Evolutionary conservation across 2,113 vertebrate genomes (phyloP), one percentile per base, ranked within the genome.

Genomic region (Thamnophis sirtalis): DNA sequence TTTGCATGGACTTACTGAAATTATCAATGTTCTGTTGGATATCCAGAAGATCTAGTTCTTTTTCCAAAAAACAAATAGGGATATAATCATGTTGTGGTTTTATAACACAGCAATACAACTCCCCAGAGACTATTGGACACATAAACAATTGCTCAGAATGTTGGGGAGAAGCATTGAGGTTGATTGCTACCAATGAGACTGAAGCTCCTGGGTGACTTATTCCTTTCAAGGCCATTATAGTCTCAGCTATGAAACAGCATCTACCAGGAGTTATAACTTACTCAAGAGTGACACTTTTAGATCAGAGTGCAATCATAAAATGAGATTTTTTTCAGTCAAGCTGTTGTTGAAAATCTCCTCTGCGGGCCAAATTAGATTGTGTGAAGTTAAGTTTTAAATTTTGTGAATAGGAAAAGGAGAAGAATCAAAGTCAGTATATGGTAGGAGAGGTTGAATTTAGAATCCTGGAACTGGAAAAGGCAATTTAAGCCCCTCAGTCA

Each of bases 71-170:
- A 56, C 49, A 85, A 89, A 38, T 58, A 87, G 93, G 90, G 5
- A 21, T 21, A 38, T 17, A 8, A 60, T 56, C 54, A 88, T 63
- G 3, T 55, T 89, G 87, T 68, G 38, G 10, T 94, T 95, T 93
- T 93, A 93, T 94, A 92, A 50, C 1, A 88, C 53, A 92, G 43
- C 63, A 55, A 55, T 90, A 17, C 85, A 92, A 58, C 13, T 93
- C 94, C 89, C 93, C 80, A 88, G 89, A 94, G 94, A 89, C 89
- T 91, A 92, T 89, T 48, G 91, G 28, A 13, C 84, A 92, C 8
- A 88, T 91, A 9, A 19, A 50, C 21, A 9, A 1, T 3, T 50
- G 51, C 6, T 88, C 73, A 55, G 3, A 5, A n/a, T 80, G 15
- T 22, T 80, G 17, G 58, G 58, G 24, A 24, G 26, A 43, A 53